A percentile compares a stretch with the other conserved stretches of the same genome.
Evolutionary conservation across 2,888 invertebrate genomes (phyloP).

Genomic region (Hybos culiciformis): DNA sequence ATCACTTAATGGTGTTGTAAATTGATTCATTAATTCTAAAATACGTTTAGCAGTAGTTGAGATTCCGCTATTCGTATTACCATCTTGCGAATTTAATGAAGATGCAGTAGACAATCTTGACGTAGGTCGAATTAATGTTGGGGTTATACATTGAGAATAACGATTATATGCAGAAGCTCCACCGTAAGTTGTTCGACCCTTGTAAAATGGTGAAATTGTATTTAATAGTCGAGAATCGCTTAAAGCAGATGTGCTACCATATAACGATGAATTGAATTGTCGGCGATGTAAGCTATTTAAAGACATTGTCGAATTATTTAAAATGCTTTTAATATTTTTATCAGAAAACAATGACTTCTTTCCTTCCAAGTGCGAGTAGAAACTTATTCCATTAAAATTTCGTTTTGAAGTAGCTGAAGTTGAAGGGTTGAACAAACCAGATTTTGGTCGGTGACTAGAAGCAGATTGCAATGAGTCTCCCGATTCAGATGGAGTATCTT

Average conservation of each 20-base stretch:
- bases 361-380: slow-evolving; percentile 31
- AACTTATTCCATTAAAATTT: slow-evolving; percentile 24
- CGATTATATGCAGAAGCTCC: slow-evolving; percentile 51
- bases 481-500: slow-evolving; percentile 22
- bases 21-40: slow-evolving; percentile 65
- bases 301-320: slow-evolving; percentile 32
- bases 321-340: slow-evolving; percentile 19
- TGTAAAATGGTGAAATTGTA: slow-evolving; percentile 55
- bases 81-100: slow-evolving; percentile 18
- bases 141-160: slow-evolving; percentile 27
- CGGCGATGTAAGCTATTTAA: slow-evolving; percentile 29
- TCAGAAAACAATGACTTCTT: slow-evolving; percentile 31
- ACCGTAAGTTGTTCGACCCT: slow-evolving; percentile 60
- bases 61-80: slow-evolving; percentile 15
- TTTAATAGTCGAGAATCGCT: slow-evolving; percentile 32
- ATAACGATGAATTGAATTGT: slow-evolving; percentile 31
- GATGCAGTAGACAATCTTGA: slow-evolving; percentile 25
- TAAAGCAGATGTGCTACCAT: slow-evolving; percentile 33
- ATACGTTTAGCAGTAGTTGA: slow-evolving; percentile 59
- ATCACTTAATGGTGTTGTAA: slow-evolving; percentile 65
- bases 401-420: slow-evolving; percentile 18
- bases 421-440: slow-evolving; percentile 17
- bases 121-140: slow-evolving; percentile 25
- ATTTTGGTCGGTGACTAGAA: slow-evolving; percentile 14
- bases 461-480: slow-evolving; percentile 17